Conservation (phyloP, 2,113 vertebrate genomes). For the Dicentrarchus labrax region DNA sequence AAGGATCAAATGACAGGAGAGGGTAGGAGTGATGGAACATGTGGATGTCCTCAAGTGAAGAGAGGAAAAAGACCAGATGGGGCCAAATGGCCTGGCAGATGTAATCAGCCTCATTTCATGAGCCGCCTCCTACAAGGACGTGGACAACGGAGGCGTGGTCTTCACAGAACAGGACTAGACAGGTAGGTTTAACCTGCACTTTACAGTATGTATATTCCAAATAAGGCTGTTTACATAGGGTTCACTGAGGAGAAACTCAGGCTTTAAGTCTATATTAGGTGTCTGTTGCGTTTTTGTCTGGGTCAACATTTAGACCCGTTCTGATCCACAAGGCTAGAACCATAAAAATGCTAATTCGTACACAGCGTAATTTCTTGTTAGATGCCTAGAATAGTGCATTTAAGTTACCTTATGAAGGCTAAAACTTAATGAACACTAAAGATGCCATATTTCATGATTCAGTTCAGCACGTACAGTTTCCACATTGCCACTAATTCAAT, state of each 20-base stretch:
- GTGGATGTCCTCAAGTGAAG: conserved; percentile 36
- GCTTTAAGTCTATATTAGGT: background rate
- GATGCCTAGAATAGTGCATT: background rate
- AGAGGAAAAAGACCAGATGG: conserved; percentile 43
- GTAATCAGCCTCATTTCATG: conserved; percentile 24
- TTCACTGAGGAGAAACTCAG: background rate
- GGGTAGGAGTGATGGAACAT: conserved; percentile 41
- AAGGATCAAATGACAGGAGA: conserved; percentile 43
- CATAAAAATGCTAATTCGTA: background rate
- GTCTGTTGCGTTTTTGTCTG: background rate
- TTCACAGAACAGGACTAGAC: background rate
- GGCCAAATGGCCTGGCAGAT: conserved; percentile 24
- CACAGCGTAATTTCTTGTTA: background rate
- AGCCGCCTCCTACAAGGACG: conserved; percentile 8
- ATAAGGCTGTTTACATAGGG: background rate
- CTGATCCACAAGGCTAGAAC: background rate
- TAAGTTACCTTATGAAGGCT: background rate
- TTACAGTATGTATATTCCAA: background rate
- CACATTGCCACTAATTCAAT: background rate
- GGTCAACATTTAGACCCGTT: background rate
- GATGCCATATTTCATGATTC: background rate
- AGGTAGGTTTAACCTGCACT: conserved; percentile 9
- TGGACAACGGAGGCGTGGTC: conserved; percentile 4
- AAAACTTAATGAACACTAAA: background rate
- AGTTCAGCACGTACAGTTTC: background rate